These are phyloP conservation scores for Saguinus midas DNA, from an alignment of 2,113 vertebrate genomes.

Conservation along the genomic window DNA sequence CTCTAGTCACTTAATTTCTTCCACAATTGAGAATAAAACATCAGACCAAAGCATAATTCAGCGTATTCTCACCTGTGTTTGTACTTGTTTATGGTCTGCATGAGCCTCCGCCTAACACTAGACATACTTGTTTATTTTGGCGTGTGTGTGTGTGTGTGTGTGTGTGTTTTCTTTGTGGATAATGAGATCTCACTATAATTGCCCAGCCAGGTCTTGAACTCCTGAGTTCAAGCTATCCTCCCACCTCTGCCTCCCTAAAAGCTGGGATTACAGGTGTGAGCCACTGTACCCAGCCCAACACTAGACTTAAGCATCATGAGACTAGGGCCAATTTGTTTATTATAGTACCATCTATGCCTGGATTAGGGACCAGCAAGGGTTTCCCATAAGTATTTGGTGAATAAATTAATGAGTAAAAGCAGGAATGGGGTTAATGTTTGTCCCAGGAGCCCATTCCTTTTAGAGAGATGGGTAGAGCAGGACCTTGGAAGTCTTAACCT, in stretches of 20 bases:
- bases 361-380: neutral
- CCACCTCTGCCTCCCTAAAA: too few relatives aligned
- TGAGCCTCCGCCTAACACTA: too few relatives aligned
- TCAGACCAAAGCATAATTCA: neutral
- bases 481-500: neutral
- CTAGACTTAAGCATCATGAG: rapidly evolving
- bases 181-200: too few relatives aligned
- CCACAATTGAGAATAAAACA: neutral
- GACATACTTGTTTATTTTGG: too few relatives aligned
- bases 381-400: neutral
- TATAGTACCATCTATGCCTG: neutral
- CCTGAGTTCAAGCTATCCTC: too few relatives aligned
- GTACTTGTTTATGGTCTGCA: neutral
- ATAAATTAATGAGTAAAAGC: neutral
- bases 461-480: neutral
- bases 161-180: too few relatives aligned
- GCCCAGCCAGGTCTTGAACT: too few relatives aligned
- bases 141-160: too few relatives aligned
- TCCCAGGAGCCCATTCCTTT: neutral
- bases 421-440: neutral
- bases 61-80: neutral
- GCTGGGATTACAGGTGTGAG: too few relatives aligned
- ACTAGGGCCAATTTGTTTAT: rapidly evolving
- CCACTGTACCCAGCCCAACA: too few relatives aligned
- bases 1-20: neutral